A percentile compares a stretch with the other conserved stretches of the same genome.
Conservation (phyloP, 2,113 vertebrate species). For the Acinonyx jubatus region DNA sequence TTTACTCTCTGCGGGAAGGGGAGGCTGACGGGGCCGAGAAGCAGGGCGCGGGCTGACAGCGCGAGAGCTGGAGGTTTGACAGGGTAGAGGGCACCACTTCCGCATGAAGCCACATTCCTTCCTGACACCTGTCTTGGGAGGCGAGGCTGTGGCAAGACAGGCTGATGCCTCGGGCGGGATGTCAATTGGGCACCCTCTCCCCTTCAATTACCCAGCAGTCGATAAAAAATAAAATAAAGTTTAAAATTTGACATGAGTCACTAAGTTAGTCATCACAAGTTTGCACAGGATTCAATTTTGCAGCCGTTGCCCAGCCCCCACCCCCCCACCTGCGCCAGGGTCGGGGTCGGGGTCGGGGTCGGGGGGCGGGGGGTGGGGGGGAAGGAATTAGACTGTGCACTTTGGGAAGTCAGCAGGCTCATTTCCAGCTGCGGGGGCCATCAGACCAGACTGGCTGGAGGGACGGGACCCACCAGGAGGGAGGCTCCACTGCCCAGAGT, state of each 20-base stretch:
- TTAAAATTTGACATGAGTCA: constrained; percentile 48
- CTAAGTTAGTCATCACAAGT: constrained; percentile 67
- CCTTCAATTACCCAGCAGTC: constrained; percentile 69
- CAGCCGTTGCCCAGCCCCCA: neutral
- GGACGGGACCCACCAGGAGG: rapidly evolving
- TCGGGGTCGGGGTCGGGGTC: too few species aligned
- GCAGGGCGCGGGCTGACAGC: neutral
- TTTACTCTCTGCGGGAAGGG: neutral
- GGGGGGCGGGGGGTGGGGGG: neutral
- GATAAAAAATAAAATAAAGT: constrained; percentile 74
- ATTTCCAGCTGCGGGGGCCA: neutral
- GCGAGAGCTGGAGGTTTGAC: neutral
- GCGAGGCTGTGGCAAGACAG: neutral
- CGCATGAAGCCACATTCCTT: neutral
- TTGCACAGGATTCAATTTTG: neutral
- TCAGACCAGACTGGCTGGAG: rapidly evolving
- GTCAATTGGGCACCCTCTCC: constrained; percentile 58
- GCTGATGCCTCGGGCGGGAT: constrained; percentile 65
- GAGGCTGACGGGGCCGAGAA: neutral
- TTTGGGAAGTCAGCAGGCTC: neutral
- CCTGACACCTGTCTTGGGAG: constrained; percentile 62
- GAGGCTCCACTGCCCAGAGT: neutral
- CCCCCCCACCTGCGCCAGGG: too few species aligned
- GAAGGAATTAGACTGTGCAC: neutral
- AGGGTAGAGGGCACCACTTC: neutral